Evolutionary conservation across 2,888 invertebrate species (phyloP).

Genomic region (Linhomoeus sp.): DNA sequence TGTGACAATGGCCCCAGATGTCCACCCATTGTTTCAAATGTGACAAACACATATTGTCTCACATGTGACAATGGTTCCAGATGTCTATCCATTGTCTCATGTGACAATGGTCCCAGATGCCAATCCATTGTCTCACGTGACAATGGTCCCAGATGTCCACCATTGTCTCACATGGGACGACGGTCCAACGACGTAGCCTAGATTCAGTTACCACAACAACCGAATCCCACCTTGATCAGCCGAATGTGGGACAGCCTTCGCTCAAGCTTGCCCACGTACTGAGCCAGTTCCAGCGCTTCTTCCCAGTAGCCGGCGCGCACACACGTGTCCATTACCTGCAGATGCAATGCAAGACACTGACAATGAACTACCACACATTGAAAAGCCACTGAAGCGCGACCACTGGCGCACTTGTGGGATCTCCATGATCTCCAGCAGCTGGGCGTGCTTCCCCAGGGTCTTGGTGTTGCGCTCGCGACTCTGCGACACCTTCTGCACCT

Average conservation of each 20-base stretch:
- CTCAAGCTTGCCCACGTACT: constrained; percentile 43
- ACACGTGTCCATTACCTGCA: constrained; percentile 59
- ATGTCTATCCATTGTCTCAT: too few relatives aligned
- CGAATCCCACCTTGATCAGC: constrained; percentile 55
- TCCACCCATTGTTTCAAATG: too few relatives aligned
- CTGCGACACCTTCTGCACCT: not conserved
- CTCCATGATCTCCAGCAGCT: constrained; percentile 68
- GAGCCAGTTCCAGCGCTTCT: constrained; percentile 70
- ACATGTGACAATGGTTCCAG: too few relatives aligned
- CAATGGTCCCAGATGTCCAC: too few relatives aligned
- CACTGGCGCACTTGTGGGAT: constrained; percentile 45
- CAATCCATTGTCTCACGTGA: too few relatives aligned
- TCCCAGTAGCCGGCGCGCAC: constrained; percentile 74
- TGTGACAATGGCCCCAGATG: too few relatives aligned
- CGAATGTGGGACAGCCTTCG: constrained; percentile 60
- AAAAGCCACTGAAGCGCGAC: not conserved
- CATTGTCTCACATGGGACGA: too few relatives aligned
- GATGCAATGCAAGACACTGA: too few relatives aligned
- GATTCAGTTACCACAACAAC: too few relatives aligned
- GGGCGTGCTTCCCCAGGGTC: constrained; percentile 59
- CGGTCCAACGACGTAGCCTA: too few relatives aligned
- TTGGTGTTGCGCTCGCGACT: not conserved
- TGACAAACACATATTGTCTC: too few relatives aligned
- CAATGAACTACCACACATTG: not conserved
- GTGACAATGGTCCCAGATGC: too few relatives aligned